Conservation (phyloP, 2,797 vertebrate genomes). For the Typhlichthys eigenmanni region DNA sequence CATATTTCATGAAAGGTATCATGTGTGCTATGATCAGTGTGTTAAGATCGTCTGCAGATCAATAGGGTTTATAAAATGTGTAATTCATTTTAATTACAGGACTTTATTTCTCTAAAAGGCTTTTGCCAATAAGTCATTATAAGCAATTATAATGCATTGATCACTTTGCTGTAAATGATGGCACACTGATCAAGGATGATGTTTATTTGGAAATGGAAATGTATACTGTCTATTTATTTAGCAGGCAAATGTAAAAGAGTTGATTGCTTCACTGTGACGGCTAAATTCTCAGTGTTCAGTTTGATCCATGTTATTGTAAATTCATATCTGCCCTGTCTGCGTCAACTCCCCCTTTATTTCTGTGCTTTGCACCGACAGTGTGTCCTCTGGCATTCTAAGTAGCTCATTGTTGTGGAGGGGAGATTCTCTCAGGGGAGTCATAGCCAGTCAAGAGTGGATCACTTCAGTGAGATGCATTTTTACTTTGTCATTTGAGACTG, state of each 20-base stretch:
- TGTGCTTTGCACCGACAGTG: slow-evolving; percentile 56
- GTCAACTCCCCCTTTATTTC: slow-evolving; percentile 56
- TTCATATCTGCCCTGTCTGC: slow-evolving; percentile 24
- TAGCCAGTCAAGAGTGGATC: slow-evolving; percentile 62
- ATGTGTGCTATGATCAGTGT: not conserved
- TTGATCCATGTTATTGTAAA: slow-evolving; percentile 37
- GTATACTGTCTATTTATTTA: slow-evolving; percentile 21
- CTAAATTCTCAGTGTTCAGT: slow-evolving; percentile 37
- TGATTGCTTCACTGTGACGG: slow-evolving; percentile 28
- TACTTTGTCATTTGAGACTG: slow-evolving; percentile 50
- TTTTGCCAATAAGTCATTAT: too few relatives aligned
- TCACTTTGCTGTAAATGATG: slow-evolving; percentile 6
- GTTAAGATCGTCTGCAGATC: not conserved
- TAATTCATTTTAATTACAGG: too few relatives aligned
- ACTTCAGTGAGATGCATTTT: slow-evolving; percentile 60
- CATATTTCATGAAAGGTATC: too few relatives aligned
- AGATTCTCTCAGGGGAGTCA: slow-evolving; percentile 54
- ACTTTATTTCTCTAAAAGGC: too few relatives aligned
- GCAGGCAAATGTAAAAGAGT: slow-evolving; percentile 17
- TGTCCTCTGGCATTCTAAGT: slow-evolving; percentile 71
- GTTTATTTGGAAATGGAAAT: too few relatives aligned
- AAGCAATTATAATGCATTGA: slow-evolving; percentile 1
- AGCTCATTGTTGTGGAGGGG: slow-evolving; percentile 67
- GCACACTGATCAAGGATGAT: slow-evolving; percentile 5
- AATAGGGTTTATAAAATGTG: not conserved